Base-by-base conservation (phyloP, 2,888 invertebrate species). In the Anthophora plumipes region DNA sequence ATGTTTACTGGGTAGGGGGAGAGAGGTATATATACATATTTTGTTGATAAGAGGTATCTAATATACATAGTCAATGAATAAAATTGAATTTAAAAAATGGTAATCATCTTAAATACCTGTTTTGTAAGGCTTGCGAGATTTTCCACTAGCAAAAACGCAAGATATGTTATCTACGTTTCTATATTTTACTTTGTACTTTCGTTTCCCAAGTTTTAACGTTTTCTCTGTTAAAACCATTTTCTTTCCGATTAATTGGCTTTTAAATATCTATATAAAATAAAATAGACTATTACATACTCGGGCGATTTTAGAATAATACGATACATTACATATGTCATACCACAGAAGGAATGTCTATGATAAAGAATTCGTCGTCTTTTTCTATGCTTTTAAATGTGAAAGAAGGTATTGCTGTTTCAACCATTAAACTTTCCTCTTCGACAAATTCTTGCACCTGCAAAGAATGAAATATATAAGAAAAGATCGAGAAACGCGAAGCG, bases 341-440 rank as follows among this genome's bases (percentile, higher is more conserved):
- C 52, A 68, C 72, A 63, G 48, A 78, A 20, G 90, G 90, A 61
- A 91, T 69, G 39, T 90, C 89, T 67, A 90, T 67, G 7, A 90
- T 39, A 77, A 83, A 90, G 69, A 89, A 74, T 48, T 90, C 85
- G 0, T 89, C 88, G 0, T 90, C 86, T 0, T 77, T 72, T 11
- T 80, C 48, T 48, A 88, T 31, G 46, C 85, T 77, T 1, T 75
- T 41, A 2, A 78, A 69, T 4, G 64, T 81, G 64, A 84, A 86
- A 14, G 83, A 25, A 37, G 67, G 67, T 11, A 43, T 20, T 5
- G 68, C 25, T 20, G 72, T 43, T 11, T 80, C 46, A 4, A 12
- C 8, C 7, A 80, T 11, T 39, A 90, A 83, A 11, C 73, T 59
- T 59, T 85, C 73, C 22, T 76, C n/a, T 0, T 82, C 66, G n/a